A percentile compares a stretch with the other conserved stretches of the same genome.
Conservation (phyloP, 2,888 invertebrate species). For the Troglohyphantes excavatus region DNA sequence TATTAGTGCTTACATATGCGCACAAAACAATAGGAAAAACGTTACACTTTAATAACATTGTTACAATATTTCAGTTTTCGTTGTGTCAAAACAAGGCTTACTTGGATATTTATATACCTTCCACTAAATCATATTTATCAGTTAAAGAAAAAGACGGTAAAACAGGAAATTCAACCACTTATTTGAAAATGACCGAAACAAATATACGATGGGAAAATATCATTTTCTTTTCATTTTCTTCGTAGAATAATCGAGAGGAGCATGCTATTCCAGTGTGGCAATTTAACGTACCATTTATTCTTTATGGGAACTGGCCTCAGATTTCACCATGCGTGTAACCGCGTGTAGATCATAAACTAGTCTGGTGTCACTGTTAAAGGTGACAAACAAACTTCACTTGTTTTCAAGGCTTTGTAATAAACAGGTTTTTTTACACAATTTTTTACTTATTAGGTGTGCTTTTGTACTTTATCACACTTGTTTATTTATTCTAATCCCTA, state of each 20-base stretch:
- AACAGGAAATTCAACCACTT: slow-evolving; percentile 38
- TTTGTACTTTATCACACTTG: no score
- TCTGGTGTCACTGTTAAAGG: slow-evolving; percentile 22
- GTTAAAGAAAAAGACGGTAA: not conserved
- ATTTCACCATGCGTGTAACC: slow-evolving; percentile 53
- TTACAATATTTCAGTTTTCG: no score
- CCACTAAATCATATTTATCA: no score
- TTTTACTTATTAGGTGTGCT: not conserved
- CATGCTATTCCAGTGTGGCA: slow-evolving; percentile 21
- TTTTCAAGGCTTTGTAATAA: not conserved
- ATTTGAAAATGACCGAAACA: slow-evolving; percentile 7
- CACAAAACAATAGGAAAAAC: no score
- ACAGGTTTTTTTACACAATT: not conserved
- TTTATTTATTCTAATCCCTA: no score
- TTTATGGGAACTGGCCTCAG: slow-evolving; percentile 63
- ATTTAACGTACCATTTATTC: slow-evolving; percentile 66
- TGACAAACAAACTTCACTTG: slow-evolving; percentile 12
- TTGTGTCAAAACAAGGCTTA: no score
- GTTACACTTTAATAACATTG: no score
- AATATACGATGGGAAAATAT: slow-evolving; percentile 65
- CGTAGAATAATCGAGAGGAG: slow-evolving; percentile 23
- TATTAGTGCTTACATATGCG: no score
- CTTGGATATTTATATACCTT: no score
- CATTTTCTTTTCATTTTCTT: slow-evolving; percentile 52
- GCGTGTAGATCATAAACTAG: slow-evolving; percentile 49